Evolutionary conservation across 2,888 invertebrate species (phyloP).

Genomic region (Lithodes maja): DNA sequence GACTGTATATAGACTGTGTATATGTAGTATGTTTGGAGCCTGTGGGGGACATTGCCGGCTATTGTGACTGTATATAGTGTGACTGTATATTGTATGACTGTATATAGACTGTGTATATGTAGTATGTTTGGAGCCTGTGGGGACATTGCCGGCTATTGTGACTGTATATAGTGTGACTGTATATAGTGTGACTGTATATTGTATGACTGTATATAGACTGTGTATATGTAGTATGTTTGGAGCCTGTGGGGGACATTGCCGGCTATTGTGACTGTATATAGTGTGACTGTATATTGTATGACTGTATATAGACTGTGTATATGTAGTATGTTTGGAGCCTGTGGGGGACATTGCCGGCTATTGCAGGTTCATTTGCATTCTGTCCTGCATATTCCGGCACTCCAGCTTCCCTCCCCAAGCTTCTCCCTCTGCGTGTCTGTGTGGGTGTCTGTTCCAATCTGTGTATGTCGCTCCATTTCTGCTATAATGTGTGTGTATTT

Average conservation of each 20-base stretch:
- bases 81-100: not conserved
- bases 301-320: not conserved
- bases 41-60: not conserved
- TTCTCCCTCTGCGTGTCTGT: not conserved
- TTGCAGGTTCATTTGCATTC: constrained; percentile 14
- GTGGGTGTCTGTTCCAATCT: too few relatives aligned
- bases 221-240: not conserved
- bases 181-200: not conserved
- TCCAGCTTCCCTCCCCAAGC: not conserved
- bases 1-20: not conserved
- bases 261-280: not conserved
- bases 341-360: constrained; percentile 6
- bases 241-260: not conserved
- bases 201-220: not conserved
- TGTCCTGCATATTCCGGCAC: not conserved
- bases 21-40: not conserved
- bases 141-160: not conserved
- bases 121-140: not conserved
- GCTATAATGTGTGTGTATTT: too few relatives aligned
- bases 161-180: too few relatives aligned
- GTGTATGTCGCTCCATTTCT: too few relatives aligned
- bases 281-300: not conserved
- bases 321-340: not conserved
- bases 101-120: not conserved
- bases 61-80: not conserved